Conservation (phyloP, 2,888 invertebrate genomes). For the Lottia gigantea region DNA sequence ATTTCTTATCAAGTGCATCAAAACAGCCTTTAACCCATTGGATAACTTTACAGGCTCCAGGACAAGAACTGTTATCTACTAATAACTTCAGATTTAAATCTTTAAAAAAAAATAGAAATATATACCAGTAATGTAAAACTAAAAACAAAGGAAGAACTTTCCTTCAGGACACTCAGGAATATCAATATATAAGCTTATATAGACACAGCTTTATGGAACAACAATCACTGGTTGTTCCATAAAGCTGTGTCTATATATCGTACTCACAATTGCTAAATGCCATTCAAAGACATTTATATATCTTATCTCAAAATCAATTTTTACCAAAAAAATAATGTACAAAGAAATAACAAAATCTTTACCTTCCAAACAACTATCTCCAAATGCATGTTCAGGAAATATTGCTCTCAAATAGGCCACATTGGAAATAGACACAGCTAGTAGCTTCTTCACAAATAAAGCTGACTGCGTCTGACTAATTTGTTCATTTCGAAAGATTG, state of each 20-base stretch:
- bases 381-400: conserved; percentile 69
- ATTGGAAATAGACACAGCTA: conserved; percentile 68
- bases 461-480: conserved; percentile 65
- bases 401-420: conserved; percentile 69
- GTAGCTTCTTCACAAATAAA: conserved; percentile 68
- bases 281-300: too few species aligned
- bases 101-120: conserved; percentile 37
- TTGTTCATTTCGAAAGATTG: conserved; percentile 66
- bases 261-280: too few species aligned
- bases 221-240: too few species aligned
- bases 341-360: not conserved
- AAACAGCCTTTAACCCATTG: conserved; percentile 69
- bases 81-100: conserved; percentile 66
- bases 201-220: too few species aligned
- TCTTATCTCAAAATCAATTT: too few species aligned
- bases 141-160: too few species aligned
- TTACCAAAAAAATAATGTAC: not conserved
- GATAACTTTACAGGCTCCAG: conserved; percentile 66
- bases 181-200: too few species aligned
- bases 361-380: conserved; percentile 68
- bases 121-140: too few species aligned
- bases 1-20: conserved; percentile 70
- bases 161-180: too few species aligned
- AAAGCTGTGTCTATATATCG: too few species aligned
- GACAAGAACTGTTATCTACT: conserved; percentile 63